phyloP scores from a whole-genome alignment of 2,113 vertebrate genomes.

The Zosterops pallidus region DNA sequence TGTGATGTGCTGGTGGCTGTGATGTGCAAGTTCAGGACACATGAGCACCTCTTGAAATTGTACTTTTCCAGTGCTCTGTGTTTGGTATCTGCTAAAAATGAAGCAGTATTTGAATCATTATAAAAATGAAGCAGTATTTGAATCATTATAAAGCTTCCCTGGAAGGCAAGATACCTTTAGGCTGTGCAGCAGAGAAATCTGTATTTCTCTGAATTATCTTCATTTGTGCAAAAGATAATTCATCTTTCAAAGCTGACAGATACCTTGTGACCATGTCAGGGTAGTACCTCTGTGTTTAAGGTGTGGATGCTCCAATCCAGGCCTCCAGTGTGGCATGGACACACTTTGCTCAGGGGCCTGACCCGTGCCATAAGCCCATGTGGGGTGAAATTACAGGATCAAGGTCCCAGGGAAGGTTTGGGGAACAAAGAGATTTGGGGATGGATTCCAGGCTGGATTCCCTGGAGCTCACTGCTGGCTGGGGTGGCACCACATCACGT shows the following conservation, averaged over 20 bases:
- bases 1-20: not conserved
- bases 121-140: not conserved
- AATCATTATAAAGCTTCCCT: not conserved
- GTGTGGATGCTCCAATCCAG: not conserved
- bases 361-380: fast-evolving
- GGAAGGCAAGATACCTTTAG: not conserved
- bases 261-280: not conserved
- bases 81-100: not conserved
- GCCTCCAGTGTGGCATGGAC: not conserved
- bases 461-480: not conserved
- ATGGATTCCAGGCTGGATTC: not conserved
- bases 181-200: not conserved
- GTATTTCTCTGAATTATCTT: not conserved
- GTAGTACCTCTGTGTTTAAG: fast-evolving
- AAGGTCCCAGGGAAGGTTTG: not conserved
- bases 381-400: not conserved
- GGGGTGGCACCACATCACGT: not conserved
- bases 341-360: not conserved
- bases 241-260: not conserved
- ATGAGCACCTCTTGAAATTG: not conserved
- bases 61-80: not conserved
- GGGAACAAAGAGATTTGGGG: not conserved
- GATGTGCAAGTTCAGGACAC: not conserved
- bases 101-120: not conserved
- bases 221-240: not conserved